phyloP scores from a whole-genome alignment of 2,113 vertebrate species.

The Micronisus gabar region DNA sequence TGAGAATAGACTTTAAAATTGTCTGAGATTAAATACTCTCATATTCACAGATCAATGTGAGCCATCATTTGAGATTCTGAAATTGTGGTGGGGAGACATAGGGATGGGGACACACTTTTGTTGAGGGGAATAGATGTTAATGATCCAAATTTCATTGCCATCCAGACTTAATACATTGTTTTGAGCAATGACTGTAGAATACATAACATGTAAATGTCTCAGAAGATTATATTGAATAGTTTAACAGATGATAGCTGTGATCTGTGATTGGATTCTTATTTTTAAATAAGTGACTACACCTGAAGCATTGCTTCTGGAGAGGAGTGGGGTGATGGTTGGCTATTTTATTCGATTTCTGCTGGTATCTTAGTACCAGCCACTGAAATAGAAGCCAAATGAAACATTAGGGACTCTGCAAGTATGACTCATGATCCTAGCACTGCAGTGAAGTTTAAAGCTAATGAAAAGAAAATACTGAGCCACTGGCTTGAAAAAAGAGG shows the following conservation, averaged over 20 bases:
- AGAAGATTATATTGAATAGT: neutral
- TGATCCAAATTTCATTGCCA: neutral
- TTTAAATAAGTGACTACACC: neutral
- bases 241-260: neutral
- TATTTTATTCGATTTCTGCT: neutral
- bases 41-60: neutral
- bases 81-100: neutral
- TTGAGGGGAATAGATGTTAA: neutral
- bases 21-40: neutral
- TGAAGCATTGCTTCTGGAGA: neutral
- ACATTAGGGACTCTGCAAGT: neutral
- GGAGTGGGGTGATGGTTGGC: neutral
- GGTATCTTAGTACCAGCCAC: neutral
- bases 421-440: neutral
- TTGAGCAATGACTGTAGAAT: neutral
- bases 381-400: neutral
- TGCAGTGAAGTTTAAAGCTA: neutral
- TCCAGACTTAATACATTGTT: neutral
- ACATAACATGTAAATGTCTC: neutral
- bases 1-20: neutral
- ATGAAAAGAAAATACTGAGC: conserved; percentile 6
- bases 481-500: neutral
- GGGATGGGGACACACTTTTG: neutral
- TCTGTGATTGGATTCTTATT: neutral
- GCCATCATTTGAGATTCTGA: neutral